Evolutionary conservation across 2,888 invertebrate genomes (phyloP).

Genomic region (Eupithecia dodoneata): DNA sequence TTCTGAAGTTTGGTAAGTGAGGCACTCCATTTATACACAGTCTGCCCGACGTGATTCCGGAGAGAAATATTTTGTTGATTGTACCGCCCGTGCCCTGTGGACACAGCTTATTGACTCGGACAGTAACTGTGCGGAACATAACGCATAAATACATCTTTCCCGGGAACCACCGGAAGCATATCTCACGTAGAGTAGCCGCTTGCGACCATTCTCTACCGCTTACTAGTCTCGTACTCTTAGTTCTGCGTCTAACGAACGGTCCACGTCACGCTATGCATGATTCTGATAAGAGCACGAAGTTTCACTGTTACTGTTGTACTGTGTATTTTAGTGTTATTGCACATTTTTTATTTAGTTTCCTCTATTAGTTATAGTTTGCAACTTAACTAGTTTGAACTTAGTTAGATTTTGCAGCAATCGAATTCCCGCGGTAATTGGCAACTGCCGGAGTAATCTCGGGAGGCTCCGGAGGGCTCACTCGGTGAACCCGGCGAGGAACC

Average conservation of each 20-base stretch:
- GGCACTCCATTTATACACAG: slow-evolving; percentile 83
- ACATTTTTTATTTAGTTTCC: slow-evolving; percentile 62
- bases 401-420: slow-evolving; percentile 44
- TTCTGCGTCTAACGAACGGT: slow-evolving; percentile 75
- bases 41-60: slow-evolving; percentile 83
- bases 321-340: slow-evolving; percentile 72
- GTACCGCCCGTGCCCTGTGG: slow-evolving; percentile 79
- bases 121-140: slow-evolving; percentile 79
- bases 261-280: slow-evolving; percentile 82
- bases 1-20: slow-evolving; percentile 84
- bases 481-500: slow-evolving; percentile 70
- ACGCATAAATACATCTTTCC: slow-evolving; percentile 83
- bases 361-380: slow-evolving; percentile 36
- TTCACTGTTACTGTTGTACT: slow-evolving; percentile 66
- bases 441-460: slow-evolving; percentile 61
- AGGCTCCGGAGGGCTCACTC: slow-evolving; percentile 65
- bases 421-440: slow-evolving; percentile 52
- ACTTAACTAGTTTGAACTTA: slow-evolving; percentile 41
- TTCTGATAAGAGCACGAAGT: slow-evolving; percentile 79
- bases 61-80: slow-evolving; percentile 84
- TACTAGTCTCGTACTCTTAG: slow-evolving; percentile 60
- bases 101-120: slow-evolving; percentile 74
- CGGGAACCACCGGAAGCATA: slow-evolving; percentile 81
- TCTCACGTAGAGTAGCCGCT: slow-evolving; percentile 80
- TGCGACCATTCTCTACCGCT: slow-evolving; percentile 68